Percentiles rank a stretch among this genome's conserved stretches.
Evolutionary conservation across 2,113 vertebrate species (phyloP).

Genomic region (Tragulus kanchil): DNA sequence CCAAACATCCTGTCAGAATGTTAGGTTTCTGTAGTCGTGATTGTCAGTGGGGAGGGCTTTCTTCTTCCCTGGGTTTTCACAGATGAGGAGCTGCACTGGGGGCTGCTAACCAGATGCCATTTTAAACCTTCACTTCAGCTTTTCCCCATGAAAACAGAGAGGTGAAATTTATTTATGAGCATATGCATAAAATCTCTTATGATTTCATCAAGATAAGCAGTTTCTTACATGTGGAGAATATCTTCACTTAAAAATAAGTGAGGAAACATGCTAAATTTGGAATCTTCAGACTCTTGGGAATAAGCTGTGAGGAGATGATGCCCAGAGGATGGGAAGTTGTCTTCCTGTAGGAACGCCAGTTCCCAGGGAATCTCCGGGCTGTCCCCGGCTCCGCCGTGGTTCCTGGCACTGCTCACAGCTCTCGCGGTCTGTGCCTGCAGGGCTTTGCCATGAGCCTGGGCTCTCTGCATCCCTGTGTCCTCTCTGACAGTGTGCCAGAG

Average conservation of each 20-base stretch:
- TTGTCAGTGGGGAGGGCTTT: background rate
- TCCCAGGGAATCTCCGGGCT: background rate
- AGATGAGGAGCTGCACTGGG: background rate
- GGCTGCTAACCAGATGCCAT: background rate
- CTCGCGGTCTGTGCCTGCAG: background rate
- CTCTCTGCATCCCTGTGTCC: background rate
- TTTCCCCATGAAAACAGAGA: background rate
- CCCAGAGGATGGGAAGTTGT: background rate
- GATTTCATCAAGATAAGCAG: slow-evolving; percentile 41
- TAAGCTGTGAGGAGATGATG: background rate
- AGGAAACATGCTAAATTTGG: background rate
- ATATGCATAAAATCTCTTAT: background rate
- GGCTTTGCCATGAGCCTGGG: background rate
- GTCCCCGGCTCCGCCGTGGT: background rate
- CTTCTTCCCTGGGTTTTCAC: background rate
- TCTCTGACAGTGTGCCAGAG: background rate
- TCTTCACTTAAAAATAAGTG: slow-evolving; percentile 27
- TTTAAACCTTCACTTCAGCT: background rate
- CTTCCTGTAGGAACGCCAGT: background rate
- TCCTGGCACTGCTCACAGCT: background rate
- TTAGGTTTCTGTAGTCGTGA: background rate
- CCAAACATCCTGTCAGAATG: background rate
- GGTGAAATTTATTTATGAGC: slow-evolving; percentile 22
- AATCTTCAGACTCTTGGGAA: background rate
- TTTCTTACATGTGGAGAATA: background rate